Conservation (phyloP, 2,797 vertebrate genomes). For the Denticeps clupeoides region DNA sequence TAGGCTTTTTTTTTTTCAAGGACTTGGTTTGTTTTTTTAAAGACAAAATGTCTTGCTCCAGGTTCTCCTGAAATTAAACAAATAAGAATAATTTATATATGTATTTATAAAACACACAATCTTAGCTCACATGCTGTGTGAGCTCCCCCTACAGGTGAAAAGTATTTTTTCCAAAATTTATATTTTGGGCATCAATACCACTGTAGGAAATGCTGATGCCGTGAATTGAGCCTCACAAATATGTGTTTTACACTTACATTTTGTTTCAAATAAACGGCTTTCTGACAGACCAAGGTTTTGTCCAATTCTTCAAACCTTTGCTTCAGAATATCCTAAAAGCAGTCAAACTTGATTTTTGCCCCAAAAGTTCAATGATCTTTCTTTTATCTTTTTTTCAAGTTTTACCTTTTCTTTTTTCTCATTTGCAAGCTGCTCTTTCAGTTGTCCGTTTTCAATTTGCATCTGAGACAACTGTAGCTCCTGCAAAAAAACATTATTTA, state of each 20-base stretch:
- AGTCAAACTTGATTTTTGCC: too few species aligned
- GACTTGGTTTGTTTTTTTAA: slow-evolving; percentile 43
- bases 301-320: slow-evolving; percentile 39
- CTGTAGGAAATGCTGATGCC: too few species aligned
- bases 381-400: slow-evolving; percentile 1
- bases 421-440: slow-evolving; percentile 63
- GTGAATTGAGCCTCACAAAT: too few species aligned
- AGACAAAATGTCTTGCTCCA: slow-evolving; percentile 32
- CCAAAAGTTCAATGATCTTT: neutral
- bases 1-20: slow-evolving; percentile 17
- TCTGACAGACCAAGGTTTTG: slow-evolving; percentile 32
- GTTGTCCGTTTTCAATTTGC: slow-evolving; percentile 53
- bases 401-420: slow-evolving; percentile 65
- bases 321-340: slow-evolving; percentile 35
- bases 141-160: too few species aligned
- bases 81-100: neutral
- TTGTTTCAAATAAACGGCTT: slow-evolving; percentile 19
- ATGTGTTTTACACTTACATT: too few species aligned
- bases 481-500: slow-evolving; percentile 39
- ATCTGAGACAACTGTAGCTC: slow-evolving; percentile 60
- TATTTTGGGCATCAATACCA: too few species aligned
- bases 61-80: slow-evolving; percentile 42
- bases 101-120: neutral
- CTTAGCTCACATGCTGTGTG: neutral
- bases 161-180: too few species aligned